Evolutionary conservation across 92 coral and sea anemone genomes (phyloP), one percentile per base, ranked within the genome.

Genomic region (Parazoanthus swiftii): DNA sequence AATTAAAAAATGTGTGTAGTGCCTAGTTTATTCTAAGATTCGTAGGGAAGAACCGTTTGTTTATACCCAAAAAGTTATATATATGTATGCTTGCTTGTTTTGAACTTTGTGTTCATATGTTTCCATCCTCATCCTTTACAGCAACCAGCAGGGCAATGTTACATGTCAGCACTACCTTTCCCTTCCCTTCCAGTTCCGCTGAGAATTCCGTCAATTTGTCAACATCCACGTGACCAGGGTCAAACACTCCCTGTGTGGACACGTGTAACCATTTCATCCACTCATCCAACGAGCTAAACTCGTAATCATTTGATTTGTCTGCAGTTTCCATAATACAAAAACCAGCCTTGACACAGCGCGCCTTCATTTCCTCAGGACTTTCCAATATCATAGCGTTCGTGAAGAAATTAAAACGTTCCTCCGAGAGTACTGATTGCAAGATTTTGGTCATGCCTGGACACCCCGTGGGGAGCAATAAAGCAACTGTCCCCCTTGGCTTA

Each of bases 181-280:
- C 44, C 8, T 74, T 36, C 23, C 23, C 38, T 74, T 16, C 78
- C 23, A 74, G 14, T 74, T 35, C 43, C 1, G 46, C 39, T 15
- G 44, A 35, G 21, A 37, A 36, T 6, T 74, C n/a, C 46, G 37
- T 74, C 46, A 74, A n/a, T 74, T 35, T 74, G 8, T 74, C 46
- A 20, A 25, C 11, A 35, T 74, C 23, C 43, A 74, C 48, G 2
- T 74, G 20, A 38, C 46, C 23, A 26, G 78, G 78, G 23, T 74
- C 44, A 37, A 74, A 80, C 84, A 46, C 9, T 8, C 84, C 84
- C 26, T n/a, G 21, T 3, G 78, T 37, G 10, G 78, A 36, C 9
- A 74, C 78, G 38, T 74, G n/a, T 16, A 74, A 37, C 78, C 78
- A 74, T 13, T 35, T 37, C 43, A 74, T 37, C 78, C 78, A 74